A percentile compares a stretch with the other conserved stretches of the same genome.
Evolutionary conservation across 2,888 invertebrate genomes (phyloP).

Genomic region (Mythimna loreyi): DNA sequence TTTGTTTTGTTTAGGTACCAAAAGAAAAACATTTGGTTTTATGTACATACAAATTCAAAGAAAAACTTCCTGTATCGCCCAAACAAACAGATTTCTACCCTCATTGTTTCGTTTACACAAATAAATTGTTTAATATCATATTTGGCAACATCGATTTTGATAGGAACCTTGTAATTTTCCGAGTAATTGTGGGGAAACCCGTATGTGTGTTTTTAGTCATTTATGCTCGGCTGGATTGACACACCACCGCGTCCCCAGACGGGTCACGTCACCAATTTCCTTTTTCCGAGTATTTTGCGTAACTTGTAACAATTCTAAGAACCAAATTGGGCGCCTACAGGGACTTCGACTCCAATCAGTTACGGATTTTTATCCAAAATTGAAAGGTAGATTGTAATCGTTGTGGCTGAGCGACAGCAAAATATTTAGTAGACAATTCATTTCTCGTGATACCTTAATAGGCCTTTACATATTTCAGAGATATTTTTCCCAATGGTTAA

Average conservation of each 20-base stretch:
- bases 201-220: constrained; percentile 21
- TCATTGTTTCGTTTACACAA: neutral
- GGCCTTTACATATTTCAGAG: neutral
- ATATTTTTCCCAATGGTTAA: neutral
- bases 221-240: constrained; percentile 5
- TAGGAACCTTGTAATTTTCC: neutral
- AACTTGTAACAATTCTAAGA: constrained; percentile 26
- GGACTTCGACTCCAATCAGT: constrained; percentile 15
- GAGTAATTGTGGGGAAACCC: constrained; percentile 1
- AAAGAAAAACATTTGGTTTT: neutral
- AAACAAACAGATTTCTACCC: constrained; percentile 1
- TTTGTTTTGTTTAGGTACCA: no score
- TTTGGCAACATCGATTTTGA: constrained; percentile 3
- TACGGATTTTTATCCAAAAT: constrained; percentile 24
- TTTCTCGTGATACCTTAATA: neutral
- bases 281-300: constrained; percentile 38
- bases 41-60: no score
- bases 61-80: neutral
- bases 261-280: constrained; percentile 24
- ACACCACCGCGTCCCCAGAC: constrained; percentile 22
- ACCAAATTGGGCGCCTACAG: constrained; percentile 11
- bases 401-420: neutral
- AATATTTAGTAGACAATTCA: constrained; percentile 18
- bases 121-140: neutral
- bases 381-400: constrained; percentile 13